These are phyloP conservation scores for Macroglossus sobrinus DNA, from an alignment of 2,113 vertebrate species.

Conservation along the genomic window DNA sequence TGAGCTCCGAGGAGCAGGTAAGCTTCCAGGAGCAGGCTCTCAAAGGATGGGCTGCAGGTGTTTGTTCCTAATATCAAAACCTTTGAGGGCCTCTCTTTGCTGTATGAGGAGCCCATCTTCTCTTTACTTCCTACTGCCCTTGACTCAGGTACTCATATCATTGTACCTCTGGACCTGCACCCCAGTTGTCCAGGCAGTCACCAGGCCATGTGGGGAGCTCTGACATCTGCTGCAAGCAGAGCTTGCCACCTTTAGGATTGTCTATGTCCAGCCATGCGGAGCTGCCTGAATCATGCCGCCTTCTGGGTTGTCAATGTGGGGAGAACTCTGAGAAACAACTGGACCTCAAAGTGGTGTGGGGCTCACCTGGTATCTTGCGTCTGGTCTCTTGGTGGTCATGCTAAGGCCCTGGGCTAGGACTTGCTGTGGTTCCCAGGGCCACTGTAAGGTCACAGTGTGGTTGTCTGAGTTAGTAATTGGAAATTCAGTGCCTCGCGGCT, in stretches of 20 bases:
- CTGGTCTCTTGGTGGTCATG: neutral
- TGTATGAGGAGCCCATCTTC: neutral
- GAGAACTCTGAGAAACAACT: neutral
- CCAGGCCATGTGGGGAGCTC: neutral
- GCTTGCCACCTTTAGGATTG: neutral
- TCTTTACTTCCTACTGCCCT: neutral
- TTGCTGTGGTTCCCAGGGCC: neutral
- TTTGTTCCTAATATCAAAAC: neutral
- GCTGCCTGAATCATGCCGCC: neutral
- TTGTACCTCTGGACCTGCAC: neutral
- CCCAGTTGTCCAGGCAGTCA: neutral
- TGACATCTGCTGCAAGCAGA: neutral
- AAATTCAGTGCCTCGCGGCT: neutral
- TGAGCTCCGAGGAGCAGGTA: neutral
- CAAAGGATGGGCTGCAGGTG: neutral
- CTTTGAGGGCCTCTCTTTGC: neutral
- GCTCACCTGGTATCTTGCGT: neutral
- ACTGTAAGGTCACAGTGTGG: neutral
- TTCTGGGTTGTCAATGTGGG: neutral
- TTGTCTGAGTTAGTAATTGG: neutral
- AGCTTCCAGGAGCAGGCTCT: neutral
- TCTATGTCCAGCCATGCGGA: neutral
- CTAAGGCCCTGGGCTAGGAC: no score
- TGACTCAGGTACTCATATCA: neutral
- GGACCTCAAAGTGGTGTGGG: accelerated